Base-by-base conservation (phyloP, 2,113 vertebrate genomes). In the Takifugu flavidus region DNA sequence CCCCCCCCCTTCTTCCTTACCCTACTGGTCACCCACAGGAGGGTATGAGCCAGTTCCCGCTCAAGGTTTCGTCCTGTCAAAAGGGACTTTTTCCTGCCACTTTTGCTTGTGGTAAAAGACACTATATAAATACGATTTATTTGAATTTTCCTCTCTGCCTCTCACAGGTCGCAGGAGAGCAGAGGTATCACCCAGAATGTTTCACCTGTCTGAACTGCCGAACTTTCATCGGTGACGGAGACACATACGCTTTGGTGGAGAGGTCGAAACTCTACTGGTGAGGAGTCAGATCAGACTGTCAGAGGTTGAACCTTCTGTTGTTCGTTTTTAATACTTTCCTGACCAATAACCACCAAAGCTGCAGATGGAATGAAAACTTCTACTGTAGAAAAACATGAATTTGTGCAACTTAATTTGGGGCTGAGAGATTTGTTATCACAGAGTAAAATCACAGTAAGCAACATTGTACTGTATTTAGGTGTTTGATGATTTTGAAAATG, bases 231-330 rank as follows among this genome's bases (percentile, higher is more conserved):
- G 97, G 97, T 0, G 97, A 99, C 7, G 97, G 97, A 50, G 97
- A 99, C 90, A 96, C 95, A 1, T 99, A 98, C 0, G 96, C 96
- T 0, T 82, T 99, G 87, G 97, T 99, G 90, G 97, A 99, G 77
- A 92, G 95, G 69, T 99, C 97, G 83, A 98, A 98, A 81, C 94
- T 99, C 4, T 98, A 98, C 90, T 99, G 96, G 97, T 98, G 86
- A 54, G 94, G 12, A 4, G 26, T 58, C 20, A 57, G 45, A 44
- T 20, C 45, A 46, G 12, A 28, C 26, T 43, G n/a, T 5, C 1
- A 27, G 12, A 39, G n/a, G 44, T 39, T 5, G 13, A 10, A 20
- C 13, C 10, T n/a, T 49, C 14, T 44, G 8, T 3, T 3, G 45
- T 46, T 46, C 11, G 13, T n/a, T n/a, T 46, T 4, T 46, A 3